phyloP scores from a whole-genome alignment of 1,140 invertebrate genomes.

The Acromyrmex charruanus region DNA sequence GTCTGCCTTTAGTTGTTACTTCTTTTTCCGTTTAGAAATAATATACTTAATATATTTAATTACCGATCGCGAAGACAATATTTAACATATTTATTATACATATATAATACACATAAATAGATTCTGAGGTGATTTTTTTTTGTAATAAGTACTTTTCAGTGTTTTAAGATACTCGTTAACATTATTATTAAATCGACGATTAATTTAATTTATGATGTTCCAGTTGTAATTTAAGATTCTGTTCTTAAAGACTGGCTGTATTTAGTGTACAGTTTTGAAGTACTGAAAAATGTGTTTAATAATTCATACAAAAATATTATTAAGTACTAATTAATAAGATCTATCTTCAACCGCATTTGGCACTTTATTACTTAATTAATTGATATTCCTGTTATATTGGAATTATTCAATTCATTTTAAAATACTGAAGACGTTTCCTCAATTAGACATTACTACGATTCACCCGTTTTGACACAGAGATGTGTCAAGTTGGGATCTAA shows the following conservation, averaged over 20 bases:
- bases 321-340: too few relatives aligned
- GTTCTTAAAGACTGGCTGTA: too few relatives aligned
- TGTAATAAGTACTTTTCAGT: too few relatives aligned
- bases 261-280: too few relatives aligned
- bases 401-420: neutral
- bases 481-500: constrained; percentile 31
- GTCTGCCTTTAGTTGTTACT: neutral
- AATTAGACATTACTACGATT: constrained; percentile 13
- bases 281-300: too few relatives aligned
- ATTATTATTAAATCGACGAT: too few relatives aligned
- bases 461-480: constrained; percentile 28
- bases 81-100: neutral
- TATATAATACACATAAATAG: neutral
- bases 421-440: neutral
- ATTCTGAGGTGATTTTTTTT: too few relatives aligned
- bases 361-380: neutral
- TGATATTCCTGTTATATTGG: neutral
- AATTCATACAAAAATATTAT: too few relatives aligned
- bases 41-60: neutral
- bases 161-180: too few relatives aligned
- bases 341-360: too few relatives aligned
- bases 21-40: neutral
- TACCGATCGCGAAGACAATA: neutral
- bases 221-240: too few relatives aligned
- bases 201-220: too few relatives aligned